Evolutionary conservation across 1,140 invertebrate genomes (phyloP).

Genomic region (Tyrophagus putrescentiae): DNA sequence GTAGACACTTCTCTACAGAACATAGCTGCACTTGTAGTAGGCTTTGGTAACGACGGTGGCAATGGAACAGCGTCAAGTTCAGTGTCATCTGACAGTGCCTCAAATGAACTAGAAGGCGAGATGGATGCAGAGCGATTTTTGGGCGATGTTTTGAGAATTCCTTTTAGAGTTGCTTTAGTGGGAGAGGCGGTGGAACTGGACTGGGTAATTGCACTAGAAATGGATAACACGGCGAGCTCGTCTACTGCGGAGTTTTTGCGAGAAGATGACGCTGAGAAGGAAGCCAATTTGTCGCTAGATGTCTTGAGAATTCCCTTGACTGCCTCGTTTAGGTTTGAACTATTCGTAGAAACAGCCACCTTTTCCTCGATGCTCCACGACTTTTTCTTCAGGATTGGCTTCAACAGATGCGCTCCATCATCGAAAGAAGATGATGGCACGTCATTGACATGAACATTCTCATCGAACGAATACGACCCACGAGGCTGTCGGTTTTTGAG

Average conservation of each 20-base stretch:
- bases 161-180: slow-evolving; percentile 8
- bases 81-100: background rate
- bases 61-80: background rate
- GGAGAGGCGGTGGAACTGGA: background rate
- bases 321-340: background rate
- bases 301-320: background rate
- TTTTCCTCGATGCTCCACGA: slow-evolving; percentile 11
- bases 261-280: slow-evolving; percentile 7
- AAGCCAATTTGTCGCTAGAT: background rate
- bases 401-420: background rate
- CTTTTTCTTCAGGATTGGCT: slow-evolving; percentile 17
- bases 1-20: too few relatives aligned
- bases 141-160: background rate
- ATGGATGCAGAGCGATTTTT: slow-evolving; percentile 2
- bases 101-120: background rate
- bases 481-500: slow-evolving; percentile 14
- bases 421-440: background rate
- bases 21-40: background rate
- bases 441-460: background rate
- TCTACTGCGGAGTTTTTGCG: background rate
- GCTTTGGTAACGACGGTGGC: background rate
- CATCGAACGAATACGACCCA: slow-evolving; percentile 15
- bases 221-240: too few relatives aligned
- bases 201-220: too few relatives aligned
- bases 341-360: background rate